A percentile compares a stretch with the other conserved stretches of the same genome.
Evolutionary conservation across 2,888 invertebrate species (phyloP).

Genomic region (Acrobasis repandana): DNA sequence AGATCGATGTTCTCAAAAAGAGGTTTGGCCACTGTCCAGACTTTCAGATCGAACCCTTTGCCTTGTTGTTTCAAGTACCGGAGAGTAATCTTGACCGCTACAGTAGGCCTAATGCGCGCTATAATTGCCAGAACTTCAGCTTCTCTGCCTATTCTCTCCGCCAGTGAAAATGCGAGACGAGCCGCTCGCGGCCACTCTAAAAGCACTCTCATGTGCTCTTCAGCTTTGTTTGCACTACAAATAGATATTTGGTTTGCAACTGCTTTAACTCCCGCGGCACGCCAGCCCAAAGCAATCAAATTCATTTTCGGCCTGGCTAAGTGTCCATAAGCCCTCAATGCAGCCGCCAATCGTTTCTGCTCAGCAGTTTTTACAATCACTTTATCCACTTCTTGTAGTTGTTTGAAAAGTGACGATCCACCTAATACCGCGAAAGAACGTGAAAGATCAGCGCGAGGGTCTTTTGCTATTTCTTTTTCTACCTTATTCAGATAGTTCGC

Average conservation of each 20-base stretch:
- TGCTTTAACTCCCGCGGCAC: conserved; percentile 49
- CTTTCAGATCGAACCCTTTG: conserved; percentile 33
- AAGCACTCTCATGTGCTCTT: conserved; percentile 38
- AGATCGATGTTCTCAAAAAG: conserved; percentile 41
- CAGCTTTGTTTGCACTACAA: conserved; percentile 40
- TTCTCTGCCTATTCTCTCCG: conserved; percentile 38
- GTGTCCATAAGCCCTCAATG: conserved; percentile 50
- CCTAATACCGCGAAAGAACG: conserved; percentile 22
- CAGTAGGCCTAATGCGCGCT: conserved; percentile 41
- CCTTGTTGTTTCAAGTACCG: conserved; percentile 36
- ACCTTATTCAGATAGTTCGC: conserved; percentile 32
- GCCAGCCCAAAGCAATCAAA: conserved; percentile 45
- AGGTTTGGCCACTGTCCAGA: conserved; percentile 54
- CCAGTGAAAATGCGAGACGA: conserved; percentile 46
- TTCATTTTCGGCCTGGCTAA: conserved; percentile 45
- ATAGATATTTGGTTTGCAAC: conserved; percentile 47
- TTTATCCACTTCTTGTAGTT: conserved; percentile 31
- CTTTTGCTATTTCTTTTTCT: conserved; percentile 4
- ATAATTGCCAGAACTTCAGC: conserved; percentile 38
- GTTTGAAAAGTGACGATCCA: conserved; percentile 3
- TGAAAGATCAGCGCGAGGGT: conserved; percentile 9
- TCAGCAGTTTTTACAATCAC: conserved; percentile 26
- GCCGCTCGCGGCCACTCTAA: conserved; percentile 45
- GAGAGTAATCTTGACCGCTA: conserved; percentile 46
- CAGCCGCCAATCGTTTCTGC: conserved; percentile 37